Percentiles rank a stretch among this genome's conserved stretches.
Evolutionary conservation across 2,888 invertebrate species (phyloP).

Genomic region (Eudiplozoon nipponicum): DNA sequence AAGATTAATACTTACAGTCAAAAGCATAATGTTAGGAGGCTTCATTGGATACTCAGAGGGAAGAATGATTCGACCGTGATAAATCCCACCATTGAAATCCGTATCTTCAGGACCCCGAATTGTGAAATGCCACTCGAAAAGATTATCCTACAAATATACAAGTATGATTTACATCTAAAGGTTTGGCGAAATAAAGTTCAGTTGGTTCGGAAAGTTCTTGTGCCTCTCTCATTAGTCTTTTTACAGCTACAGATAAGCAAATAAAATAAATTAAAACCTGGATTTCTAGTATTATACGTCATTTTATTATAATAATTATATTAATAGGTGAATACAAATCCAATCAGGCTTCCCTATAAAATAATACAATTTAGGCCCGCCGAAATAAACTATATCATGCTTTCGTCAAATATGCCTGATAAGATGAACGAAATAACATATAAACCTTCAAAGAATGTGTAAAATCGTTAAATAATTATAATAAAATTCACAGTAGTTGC

Average conservation of each 20-base stretch:
- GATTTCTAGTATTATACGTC: slow-evolving; percentile 7
- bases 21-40: slow-evolving; percentile 61
- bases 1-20: slow-evolving; percentile 37
- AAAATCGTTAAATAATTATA: no score
- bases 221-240: slow-evolving; percentile 64
- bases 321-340: no score
- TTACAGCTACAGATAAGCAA: slow-evolving; percentile 37
- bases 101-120: slow-evolving; percentile 54
- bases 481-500: no score
- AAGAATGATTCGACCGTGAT: slow-evolving; percentile 54
- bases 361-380: no score
- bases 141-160: slow-evolving; percentile 36
- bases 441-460: no score
- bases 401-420: no score
- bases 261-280: slow-evolving; percentile 5
- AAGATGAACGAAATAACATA: no score
- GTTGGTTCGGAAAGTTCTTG: slow-evolving; percentile 49
- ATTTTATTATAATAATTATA: slow-evolving; percentile 2
- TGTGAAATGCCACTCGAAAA: slow-evolving; percentile 90
- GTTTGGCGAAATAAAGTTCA: slow-evolving; percentile 55
- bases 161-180: slow-evolving; percentile 35
- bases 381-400: no score
- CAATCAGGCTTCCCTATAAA: no score
- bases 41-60: slow-evolving; percentile 86
- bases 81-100: slow-evolving; percentile 57